These are phyloP conservation scores for Cotesia congregata DNA, from an alignment of 2,888 invertebrate species.

Conservation along the genomic window DNA sequence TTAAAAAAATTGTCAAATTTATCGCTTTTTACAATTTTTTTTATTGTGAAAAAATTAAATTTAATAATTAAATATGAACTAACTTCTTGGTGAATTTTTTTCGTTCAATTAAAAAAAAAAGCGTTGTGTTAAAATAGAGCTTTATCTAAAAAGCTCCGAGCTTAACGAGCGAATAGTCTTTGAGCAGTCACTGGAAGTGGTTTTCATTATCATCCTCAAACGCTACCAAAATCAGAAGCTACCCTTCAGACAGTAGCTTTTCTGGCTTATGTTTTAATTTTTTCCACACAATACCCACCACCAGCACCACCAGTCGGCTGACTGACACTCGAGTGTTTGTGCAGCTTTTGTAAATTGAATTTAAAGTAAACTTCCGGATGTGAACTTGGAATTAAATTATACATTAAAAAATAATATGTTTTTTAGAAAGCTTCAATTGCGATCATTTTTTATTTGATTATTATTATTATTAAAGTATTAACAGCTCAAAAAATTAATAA, in stretches of 20 bases:
- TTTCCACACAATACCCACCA: slow-evolving; percentile 5
- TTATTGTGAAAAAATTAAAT: too few species aligned
- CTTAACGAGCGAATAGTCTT: slow-evolving; percentile 15
- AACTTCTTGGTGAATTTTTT: too few species aligned
- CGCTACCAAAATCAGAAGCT: not conserved
- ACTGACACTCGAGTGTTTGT: slow-evolving; percentile 54
- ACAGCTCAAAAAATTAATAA: too few species aligned
- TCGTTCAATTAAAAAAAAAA: too few species aligned
- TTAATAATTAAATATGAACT: too few species aligned
- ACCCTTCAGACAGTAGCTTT: slow-evolving; percentile 12
- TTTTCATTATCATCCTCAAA: slow-evolving; percentile 8
- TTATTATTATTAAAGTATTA: too few species aligned
- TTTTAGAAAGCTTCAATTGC: too few species aligned
- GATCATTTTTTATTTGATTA: too few species aligned
- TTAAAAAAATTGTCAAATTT: too few species aligned
- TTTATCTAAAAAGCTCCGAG: slow-evolving; percentile 24
- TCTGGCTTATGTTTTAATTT: slow-evolving; percentile 54
- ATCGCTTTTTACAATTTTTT: too few species aligned
- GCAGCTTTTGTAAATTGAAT: slow-evolving; percentile 49
- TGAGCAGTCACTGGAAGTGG: slow-evolving; percentile 11
- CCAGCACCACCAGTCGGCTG: not conserved
- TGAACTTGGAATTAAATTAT: not conserved
- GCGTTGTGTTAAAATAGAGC: slow-evolving; percentile 9
- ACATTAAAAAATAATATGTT: not conserved
- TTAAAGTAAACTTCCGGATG: slow-evolving; percentile 61